Conservation (phyloP, 2,888 invertebrate genomes). For the Ptycholaimellus sp. region DNA sequence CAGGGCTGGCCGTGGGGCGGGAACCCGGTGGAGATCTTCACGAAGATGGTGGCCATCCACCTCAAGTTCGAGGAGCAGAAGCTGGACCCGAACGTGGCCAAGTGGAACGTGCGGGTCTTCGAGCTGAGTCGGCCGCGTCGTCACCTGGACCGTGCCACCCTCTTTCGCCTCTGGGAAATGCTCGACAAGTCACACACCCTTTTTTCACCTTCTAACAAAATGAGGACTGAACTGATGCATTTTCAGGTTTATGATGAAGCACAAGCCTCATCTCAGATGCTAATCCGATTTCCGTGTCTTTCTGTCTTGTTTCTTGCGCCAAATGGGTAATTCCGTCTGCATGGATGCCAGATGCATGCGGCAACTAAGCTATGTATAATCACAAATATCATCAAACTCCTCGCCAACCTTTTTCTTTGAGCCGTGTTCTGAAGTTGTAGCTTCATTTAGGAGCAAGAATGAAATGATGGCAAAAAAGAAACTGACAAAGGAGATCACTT, state of each 20-base stretch:
- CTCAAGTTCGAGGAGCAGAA: conserved; percentile 86
- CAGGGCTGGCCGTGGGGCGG: conserved; percentile 89
- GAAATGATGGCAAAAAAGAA: too few relatives aligned
- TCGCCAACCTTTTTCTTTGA: too few relatives aligned
- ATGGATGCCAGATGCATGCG: too few relatives aligned
- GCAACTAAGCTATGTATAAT: too few relatives aligned
- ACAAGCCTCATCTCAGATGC: conserved; percentile 60
- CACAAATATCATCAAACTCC: too few relatives aligned
- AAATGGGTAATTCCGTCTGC: too few relatives aligned
- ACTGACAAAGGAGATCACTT: too few relatives aligned
- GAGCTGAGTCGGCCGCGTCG: conserved; percentile 70
- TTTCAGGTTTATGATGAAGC: conserved; percentile 66
- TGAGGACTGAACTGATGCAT: too few relatives aligned
- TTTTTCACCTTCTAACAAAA: too few relatives aligned
- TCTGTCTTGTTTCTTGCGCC: neutral
- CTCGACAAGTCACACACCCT: too few relatives aligned
- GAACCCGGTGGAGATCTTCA: conserved; percentile 89
- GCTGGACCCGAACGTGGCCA: conserved; percentile 70
- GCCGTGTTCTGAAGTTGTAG: too few relatives aligned
- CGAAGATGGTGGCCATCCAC: conserved; percentile 86
- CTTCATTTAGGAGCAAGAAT: too few relatives aligned
- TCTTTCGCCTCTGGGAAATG: conserved; percentile 89
- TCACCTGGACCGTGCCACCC: conserved; percentile 79
- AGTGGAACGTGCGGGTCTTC: conserved; percentile 85
- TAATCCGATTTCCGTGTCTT: conserved; percentile 23